These are phyloP conservation scores for Anoplopoma fimbria DNA, from an alignment of 2,113 vertebrate genomes.

Conservation along the genomic window DNA sequence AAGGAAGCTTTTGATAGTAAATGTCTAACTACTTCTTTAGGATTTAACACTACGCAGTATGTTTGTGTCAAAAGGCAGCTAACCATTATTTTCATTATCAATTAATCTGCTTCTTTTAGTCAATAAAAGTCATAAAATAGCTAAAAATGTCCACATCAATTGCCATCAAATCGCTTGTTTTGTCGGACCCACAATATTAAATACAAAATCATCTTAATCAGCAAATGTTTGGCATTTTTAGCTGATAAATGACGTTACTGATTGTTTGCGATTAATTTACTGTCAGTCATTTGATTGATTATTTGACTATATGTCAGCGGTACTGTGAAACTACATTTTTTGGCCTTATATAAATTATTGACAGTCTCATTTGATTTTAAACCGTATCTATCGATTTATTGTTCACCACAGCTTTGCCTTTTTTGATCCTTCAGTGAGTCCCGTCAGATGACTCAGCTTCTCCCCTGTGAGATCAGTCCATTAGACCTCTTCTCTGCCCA, in stretches of 20 bases:
- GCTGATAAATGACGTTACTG: neutral
- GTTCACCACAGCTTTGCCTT: neutral
- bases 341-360: neutral
- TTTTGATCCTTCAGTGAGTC: neutral
- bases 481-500: constrained; percentile 18
- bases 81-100: neutral
- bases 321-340: neutral
- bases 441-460: constrained; percentile 19
- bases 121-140: neutral
- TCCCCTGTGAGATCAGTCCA: constrained; percentile 10
- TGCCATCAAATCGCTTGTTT: neutral
- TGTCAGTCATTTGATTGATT: neutral
- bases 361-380: neutral
- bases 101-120: neutral
- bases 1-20: neutral
- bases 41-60: neutral
- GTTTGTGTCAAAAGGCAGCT: neutral
- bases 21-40: neutral
- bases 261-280: neutral
- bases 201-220: neutral
- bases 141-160: neutral
- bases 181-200: neutral
- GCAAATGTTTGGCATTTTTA: neutral
- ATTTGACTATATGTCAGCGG: neutral
- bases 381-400: too few species aligned